These are phyloP conservation scores for Ophion ventricosus DNA, from an alignment of 2,888 invertebrate species.

Conservation along the genomic window DNA sequence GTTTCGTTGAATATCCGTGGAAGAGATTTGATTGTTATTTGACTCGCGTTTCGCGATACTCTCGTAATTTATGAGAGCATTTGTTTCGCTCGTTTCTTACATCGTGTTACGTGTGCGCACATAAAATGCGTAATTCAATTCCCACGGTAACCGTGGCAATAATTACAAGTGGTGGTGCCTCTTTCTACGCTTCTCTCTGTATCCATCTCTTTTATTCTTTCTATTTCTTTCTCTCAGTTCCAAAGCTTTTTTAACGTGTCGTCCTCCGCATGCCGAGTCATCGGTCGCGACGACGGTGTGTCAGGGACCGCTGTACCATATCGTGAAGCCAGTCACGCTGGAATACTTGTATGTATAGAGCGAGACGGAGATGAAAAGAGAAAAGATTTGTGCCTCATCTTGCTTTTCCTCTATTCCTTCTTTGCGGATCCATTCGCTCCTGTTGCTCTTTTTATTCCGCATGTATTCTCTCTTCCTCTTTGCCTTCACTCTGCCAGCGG, in stretches of 20 bases:
- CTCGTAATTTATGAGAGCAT: slow-evolving; percentile 1
- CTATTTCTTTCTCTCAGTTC: slow-evolving; percentile 42
- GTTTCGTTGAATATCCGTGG: background rate
- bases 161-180: slow-evolving; percentile 73
- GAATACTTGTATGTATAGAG: slow-evolving; percentile 34
- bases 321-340: slow-evolving; percentile 58
- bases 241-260: slow-evolving; percentile 38
- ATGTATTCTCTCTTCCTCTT: slow-evolving; percentile 53
- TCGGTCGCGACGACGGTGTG: slow-evolving; percentile 52
- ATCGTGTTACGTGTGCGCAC: slow-evolving; percentile 53
- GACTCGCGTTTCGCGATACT: background rate
- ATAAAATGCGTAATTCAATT: slow-evolving; percentile 81
- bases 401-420: slow-evolving; percentile 67
- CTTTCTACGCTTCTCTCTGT: slow-evolving; percentile 59
- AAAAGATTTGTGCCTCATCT: slow-evolving; percentile 48
- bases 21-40: too few species aligned
- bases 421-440: slow-evolving; percentile 64
- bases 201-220: slow-evolving; percentile 53
- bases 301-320: slow-evolving; percentile 53
- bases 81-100: slow-evolving; percentile 16
- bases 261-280: slow-evolving; percentile 58
- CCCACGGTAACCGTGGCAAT: slow-evolving; percentile 80
- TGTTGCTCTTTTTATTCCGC: slow-evolving; percentile 57
- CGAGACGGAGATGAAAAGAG: slow-evolving; percentile 8
- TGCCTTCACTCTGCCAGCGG: slow-evolving; percentile 34